These are phyloP conservation scores for Valencia hispanica DNA, from an alignment of 2,797 vertebrate genomes.

Conservation along the genomic window DNA sequence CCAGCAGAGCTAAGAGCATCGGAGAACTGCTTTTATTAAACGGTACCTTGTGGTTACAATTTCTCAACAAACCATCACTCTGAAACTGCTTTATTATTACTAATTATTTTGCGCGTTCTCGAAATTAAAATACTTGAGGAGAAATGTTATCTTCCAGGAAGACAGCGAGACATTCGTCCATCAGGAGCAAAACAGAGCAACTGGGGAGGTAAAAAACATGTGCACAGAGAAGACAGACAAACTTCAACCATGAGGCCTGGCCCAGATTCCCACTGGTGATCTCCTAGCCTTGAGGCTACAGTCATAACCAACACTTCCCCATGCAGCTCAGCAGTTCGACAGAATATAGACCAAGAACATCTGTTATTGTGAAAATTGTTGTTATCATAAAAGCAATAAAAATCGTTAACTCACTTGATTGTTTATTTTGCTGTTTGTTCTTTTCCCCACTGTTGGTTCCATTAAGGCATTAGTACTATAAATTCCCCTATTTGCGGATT, in stretches of 20 bases:
- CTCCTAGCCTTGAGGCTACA: no score
- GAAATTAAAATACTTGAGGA: background rate
- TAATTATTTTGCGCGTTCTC: background rate
- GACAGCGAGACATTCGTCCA: background rate
- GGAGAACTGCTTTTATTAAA: conserved; percentile 1
- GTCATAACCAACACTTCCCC: no score
- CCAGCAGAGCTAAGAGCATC: background rate
- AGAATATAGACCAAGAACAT: background rate
- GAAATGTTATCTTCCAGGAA: background rate
- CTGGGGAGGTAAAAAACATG: background rate
- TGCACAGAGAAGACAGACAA: background rate
- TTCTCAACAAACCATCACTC: background rate
- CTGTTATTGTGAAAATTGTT: background rate
- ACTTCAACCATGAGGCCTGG: background rate
- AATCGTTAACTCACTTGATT: no score
- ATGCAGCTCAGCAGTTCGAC: background rate
- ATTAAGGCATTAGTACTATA: background rate
- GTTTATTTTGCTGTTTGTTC: background rate
- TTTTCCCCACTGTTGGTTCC: background rate
- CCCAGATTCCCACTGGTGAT: no score
- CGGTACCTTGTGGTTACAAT: background rate
- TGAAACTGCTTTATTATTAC: background rate
- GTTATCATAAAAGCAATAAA: background rate
- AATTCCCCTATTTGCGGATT: background rate
- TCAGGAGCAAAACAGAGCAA: background rate